Base-by-base conservation (phyloP, 2,888 invertebrate genomes). In the Synanthedon myopaeformis region DNA sequence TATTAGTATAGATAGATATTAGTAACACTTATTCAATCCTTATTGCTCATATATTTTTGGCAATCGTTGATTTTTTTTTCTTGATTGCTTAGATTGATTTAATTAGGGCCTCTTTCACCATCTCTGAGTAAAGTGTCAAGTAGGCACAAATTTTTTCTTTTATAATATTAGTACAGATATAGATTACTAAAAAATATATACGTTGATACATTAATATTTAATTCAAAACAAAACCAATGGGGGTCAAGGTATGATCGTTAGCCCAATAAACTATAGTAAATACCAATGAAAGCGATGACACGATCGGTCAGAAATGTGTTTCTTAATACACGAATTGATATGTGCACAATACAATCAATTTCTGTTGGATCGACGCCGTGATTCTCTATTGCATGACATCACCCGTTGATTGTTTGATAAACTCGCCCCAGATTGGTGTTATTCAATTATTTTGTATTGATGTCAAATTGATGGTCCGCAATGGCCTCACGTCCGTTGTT, bases 381-480 rank as follows among this genome's bases (percentile, higher is more conserved):
- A 57, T 49, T 49, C 49, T 49, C 49, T 23, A 49, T 23, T 58
- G 57, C 61, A 66, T 79, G 80, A 80, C 74, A 76, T 80, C 80
- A 79, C 65, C 72, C 54, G 59, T 59, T 67, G 66, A 72, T 74
- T 70, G 71, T 65, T 63, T 66, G 65, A 67, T 67, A 69, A 76
- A 70, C 67, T 71, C 72, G 74, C 63, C 67, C 76, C 67, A 76
- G 66, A 73, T 76, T 68, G 72, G 66, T 66, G 70, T 76, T 75
- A 83, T 81, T 80, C 81, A 78, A 82, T 83, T 80, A 82, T 74
- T 70, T 74, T 59, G 74, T 72, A 74, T 76, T 80, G 77, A 76
- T 76, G 79, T 70, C 71, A 70, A 78, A 81, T 78, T 79, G 75
- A 76, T 55, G 56, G 55, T 56, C 56, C 57, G 56, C 57, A 59